These are phyloP conservation scores for Geopemphigus sp. DNA, from an alignment of 1,140 invertebrate species.

Conservation along the genomic window DNA sequence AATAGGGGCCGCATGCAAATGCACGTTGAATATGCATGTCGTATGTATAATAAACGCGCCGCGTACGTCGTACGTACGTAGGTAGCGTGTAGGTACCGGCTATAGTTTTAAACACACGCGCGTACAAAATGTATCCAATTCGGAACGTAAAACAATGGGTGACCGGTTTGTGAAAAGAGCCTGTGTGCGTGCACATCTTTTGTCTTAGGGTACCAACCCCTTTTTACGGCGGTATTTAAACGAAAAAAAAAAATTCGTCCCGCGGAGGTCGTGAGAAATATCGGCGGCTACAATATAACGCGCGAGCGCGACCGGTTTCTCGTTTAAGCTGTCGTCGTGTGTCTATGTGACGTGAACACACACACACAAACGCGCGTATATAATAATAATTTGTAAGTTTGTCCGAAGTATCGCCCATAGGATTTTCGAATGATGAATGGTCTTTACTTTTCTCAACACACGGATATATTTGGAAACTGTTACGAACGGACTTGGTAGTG, in stretches of 20 bases:
- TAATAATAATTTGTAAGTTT: no score
- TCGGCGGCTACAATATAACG: not conserved
- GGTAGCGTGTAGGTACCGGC: no score
- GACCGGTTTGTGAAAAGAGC: constrained; percentile 41
- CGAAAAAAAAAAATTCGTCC: constrained; percentile 13
- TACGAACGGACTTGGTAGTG: no score
- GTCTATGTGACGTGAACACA: not conserved
- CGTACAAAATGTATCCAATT: constrained; percentile 4
- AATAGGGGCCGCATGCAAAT: constrained; percentile 22
- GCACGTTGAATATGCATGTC: constrained; percentile 16
- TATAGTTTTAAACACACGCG: no score
- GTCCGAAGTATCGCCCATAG: no score
- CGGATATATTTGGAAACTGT: no score
- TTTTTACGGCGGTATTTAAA: not conserved
- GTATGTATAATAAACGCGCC: not conserved
- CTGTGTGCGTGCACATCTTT: constrained; percentile 8
- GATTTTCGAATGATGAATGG: no score
- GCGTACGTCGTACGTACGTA: no score
- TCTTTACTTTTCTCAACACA: no score
- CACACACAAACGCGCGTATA: no score
- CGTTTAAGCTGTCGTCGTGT: no score
- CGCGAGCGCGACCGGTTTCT: not conserved
- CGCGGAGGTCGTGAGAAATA: constrained; percentile 4
- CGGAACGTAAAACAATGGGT: constrained; percentile 27
- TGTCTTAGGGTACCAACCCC: constrained; percentile 23